A percentile compares a stretch with the other conserved stretches of the same genome.
These are phyloP conservation scores for Limnephilus lunatus DNA, from an alignment of 2,888 invertebrate genomes.

Conservation along the genomic window DNA sequence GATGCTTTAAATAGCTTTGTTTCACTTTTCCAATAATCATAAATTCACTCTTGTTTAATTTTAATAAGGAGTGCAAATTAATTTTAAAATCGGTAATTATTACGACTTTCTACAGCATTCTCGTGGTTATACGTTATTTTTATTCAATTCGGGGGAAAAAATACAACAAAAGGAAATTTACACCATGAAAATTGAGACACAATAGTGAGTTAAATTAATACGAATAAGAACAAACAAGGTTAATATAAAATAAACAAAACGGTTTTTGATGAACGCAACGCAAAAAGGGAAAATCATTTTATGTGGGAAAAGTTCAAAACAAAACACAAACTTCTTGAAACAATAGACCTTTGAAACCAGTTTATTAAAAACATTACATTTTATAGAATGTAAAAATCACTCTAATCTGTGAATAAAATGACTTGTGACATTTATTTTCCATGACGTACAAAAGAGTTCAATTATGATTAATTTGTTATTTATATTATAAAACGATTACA, in stretches of 20 bases:
- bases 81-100: neutral
- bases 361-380: neutral
- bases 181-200: neutral
- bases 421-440: no score
- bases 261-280: neutral
- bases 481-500: no score
- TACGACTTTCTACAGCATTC: neutral
- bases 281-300: neutral
- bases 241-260: slow-evolving; percentile 9
- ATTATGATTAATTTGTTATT: no score
- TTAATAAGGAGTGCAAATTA: neutral
- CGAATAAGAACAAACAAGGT: neutral
- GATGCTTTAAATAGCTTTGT: neutral
- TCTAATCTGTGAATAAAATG: no score
- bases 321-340: neutral
- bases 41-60: neutral
- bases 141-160: neutral
- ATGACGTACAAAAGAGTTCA: no score
- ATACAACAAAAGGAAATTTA: neutral
- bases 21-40: neutral
- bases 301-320: neutral
- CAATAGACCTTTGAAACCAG: neutral
- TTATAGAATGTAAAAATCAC: no score
- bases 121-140: neutral
- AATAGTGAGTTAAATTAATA: neutral